phyloP scores from a whole-genome alignment of 2,797 vertebrate species.

The Pangasius djambal region DNA sequence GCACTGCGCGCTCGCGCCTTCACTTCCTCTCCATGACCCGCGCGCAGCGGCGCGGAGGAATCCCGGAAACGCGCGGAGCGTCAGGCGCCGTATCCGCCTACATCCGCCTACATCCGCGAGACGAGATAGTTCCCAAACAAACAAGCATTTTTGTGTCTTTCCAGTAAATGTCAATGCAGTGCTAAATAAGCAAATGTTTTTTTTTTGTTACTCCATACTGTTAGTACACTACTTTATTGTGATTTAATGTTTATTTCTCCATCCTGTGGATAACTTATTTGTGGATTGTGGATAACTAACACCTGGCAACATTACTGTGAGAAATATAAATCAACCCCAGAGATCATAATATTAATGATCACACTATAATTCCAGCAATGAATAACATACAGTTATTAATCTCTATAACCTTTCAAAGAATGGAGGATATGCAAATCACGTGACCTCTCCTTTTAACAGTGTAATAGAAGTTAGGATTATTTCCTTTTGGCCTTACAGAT shows the following conservation, averaged over 20 bases:
- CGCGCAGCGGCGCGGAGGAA: conserved; percentile 53
- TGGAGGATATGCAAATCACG: background rate
- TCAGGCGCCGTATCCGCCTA: background rate
- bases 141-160: background rate
- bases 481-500: background rate
- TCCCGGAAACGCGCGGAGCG: conserved; percentile 6
- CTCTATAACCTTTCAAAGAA: background rate
- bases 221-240: background rate
- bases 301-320: background rate
- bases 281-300: too few relatives aligned
- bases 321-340: background rate
- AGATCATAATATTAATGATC: background rate
- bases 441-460: background rate
- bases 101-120: conserved; percentile 64
- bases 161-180: background rate
- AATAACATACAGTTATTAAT: background rate
- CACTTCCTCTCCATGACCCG: conserved; percentile 55
- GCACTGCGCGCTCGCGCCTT: background rate
- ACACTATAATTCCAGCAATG: background rate
- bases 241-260: background rate
- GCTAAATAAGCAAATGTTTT: background rate
- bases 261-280: background rate
- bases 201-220: background rate
- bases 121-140: conserved; percentile 67
- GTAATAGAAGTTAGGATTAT: background rate